Evolutionary conservation across 2,113 vertebrate species (phyloP).

Genomic region (Campylomormyrus numenius): DNA sequence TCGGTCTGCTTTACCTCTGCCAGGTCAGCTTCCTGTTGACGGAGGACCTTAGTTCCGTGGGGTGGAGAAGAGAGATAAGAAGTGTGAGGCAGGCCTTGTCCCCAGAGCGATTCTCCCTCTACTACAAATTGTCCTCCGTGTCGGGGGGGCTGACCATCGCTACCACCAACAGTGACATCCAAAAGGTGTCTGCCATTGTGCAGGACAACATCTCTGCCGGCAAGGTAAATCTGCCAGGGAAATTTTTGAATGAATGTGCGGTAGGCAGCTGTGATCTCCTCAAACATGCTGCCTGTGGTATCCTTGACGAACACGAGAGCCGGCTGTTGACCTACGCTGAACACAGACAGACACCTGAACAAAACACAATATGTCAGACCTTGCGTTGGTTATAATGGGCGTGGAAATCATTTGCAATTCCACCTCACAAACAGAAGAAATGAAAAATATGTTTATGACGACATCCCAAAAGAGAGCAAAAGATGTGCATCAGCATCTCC

Average conservation of each 20-base stretch:
- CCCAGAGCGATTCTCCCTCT: slow-evolving; percentile 67
- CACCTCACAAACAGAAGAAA: not conserved
- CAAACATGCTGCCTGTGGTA: slow-evolving; percentile 80
- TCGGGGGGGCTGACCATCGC: slow-evolving; percentile 77
- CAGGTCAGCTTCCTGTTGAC: slow-evolving; percentile 79
- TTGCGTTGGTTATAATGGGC: not conserved
- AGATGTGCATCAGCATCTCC: not conserved
- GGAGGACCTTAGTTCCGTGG: slow-evolving; percentile 57
- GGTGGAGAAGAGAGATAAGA: slow-evolving; percentile 30
- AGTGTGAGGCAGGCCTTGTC: slow-evolving; percentile 55
- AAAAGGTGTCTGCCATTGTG: slow-evolving; percentile 60
- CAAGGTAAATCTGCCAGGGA: slow-evolving; percentile 47
- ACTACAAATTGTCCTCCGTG: slow-evolving; percentile 61
- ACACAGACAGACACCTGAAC: not conserved
- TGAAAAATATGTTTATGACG: not conserved
- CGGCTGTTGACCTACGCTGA: slow-evolving; percentile 64
- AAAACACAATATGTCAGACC: not conserved
- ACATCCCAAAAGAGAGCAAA: not conserved
- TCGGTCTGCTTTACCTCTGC: not conserved
- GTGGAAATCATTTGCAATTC: not conserved
- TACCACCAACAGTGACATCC: slow-evolving; percentile 70
- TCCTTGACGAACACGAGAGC: slow-evolving; percentile 76
- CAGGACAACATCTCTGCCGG: slow-evolving; percentile 60
- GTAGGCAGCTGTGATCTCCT: slow-evolving; percentile 74
- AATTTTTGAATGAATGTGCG: not conserved